These are phyloP conservation scores for Anoplophora glabripennis DNA, from an alignment of 1,140 invertebrate species.

Conservation along the genomic window DNA sequence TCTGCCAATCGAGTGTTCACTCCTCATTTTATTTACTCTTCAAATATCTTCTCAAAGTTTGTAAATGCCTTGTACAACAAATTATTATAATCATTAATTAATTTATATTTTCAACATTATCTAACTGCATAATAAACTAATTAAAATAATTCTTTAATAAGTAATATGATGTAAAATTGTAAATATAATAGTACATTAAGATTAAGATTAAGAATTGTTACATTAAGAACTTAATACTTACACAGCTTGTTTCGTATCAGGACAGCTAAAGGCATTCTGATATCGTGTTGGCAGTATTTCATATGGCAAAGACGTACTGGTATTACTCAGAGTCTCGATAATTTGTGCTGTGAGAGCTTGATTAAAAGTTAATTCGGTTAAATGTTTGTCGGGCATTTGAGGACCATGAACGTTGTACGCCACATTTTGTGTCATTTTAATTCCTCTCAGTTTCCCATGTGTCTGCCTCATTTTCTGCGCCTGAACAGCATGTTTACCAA, in stretches of 20 bases:
- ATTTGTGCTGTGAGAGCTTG: conserved; percentile 48
- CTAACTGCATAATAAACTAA: no score
- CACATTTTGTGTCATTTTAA: conserved; percentile 11
- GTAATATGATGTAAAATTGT: no score
- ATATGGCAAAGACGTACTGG: conserved; percentile 23
- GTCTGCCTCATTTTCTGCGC: conserved; percentile 41
- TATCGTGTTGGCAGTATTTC: conserved; percentile 35
- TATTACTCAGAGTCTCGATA: conserved; percentile 43
- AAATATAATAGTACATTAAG: no score
- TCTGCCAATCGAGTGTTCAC: no score
- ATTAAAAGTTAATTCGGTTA: conserved; percentile 42
- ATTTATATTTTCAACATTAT: no score
- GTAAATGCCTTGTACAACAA: no score
- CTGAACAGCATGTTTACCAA: conserved; percentile 48
- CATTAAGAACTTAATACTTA: neutral
- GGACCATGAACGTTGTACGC: conserved; percentile 20
- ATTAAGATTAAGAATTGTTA: no score
- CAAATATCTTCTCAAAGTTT: no score
- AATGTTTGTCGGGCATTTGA: conserved; percentile 29
- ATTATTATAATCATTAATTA: no score
- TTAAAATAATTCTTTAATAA: no score
- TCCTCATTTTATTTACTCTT: no score
- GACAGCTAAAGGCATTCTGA: conserved; percentile 32
- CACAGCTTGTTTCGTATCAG: conserved; percentile 17
- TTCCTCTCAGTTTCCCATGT: conserved; percentile 24